phyloP scores from a whole-genome alignment of 2,797 vertebrate species.

The Fundulus diaphanus region DNA sequence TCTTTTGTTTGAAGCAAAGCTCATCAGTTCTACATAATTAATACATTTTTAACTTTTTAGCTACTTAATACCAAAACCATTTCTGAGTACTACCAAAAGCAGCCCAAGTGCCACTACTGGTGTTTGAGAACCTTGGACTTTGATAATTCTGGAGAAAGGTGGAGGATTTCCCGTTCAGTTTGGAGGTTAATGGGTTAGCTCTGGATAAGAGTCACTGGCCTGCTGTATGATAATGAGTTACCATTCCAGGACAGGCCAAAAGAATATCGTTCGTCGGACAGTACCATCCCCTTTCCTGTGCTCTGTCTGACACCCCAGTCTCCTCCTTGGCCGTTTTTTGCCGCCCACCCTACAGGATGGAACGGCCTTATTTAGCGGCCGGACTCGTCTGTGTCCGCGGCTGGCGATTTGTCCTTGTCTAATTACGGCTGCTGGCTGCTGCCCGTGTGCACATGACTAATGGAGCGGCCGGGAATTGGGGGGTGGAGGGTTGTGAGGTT shows the following conservation, averaged over 20 bases:
- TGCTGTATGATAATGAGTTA: constrained; percentile 74
- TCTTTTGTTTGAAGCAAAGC: not conserved
- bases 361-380: constrained; percentile 84
- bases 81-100: not conserved
- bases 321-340: constrained; percentile 64
- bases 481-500: constrained; percentile 70
- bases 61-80: not conserved
- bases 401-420: constrained; percentile 94
- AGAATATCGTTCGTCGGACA: constrained; percentile 56
- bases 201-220: constrained; percentile 22
- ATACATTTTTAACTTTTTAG: not conserved
- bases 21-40: not conserved
- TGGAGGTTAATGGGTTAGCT: constrained; percentile 20
- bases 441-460: constrained; percentile 91
- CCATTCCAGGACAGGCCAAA: constrained; percentile 55
- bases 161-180: constrained; percentile 17
- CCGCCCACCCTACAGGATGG: constrained; percentile 76
- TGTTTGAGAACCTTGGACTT: not conserved
- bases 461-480: constrained; percentile 81
- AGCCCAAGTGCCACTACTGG: not conserved
- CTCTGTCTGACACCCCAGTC: constrained; percentile 60
- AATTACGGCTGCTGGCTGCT: constrained; percentile 92
- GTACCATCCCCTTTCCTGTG: constrained; percentile 46
- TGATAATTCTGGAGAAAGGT: constrained; percentile 1
- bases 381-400: constrained; percentile 79